Base-by-base conservation (phyloP, 2,888 invertebrate genomes). In the Mythimna ferrago region DNA sequence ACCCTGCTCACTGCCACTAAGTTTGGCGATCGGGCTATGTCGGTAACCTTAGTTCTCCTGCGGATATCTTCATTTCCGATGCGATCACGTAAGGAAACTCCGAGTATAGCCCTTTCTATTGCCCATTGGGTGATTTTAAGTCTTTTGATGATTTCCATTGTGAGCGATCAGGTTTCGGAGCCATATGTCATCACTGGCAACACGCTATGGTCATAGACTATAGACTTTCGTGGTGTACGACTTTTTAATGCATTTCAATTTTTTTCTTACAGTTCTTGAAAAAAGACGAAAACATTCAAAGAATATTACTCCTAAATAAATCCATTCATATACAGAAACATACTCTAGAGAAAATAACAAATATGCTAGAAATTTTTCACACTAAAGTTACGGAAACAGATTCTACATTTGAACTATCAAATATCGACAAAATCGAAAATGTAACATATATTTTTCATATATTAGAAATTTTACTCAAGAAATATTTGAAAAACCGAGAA, bases 301-400 rank as follows among this genome's bases (percentile, higher is more conserved):
- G 95, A 1, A 72, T 95, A 4, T 64, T 93, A 7, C 85, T 94
- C 0, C 71, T 95, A 0, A 95, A 92, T 81, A 90, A 90, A 85
- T 96, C 95, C 0, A 73, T 75, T 0, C 93, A 96, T 69, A 90
- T 95, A 75, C 89, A 93, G 80, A 91, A 91, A 78, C 94, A 90
- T 66, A 91, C 89, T 0, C 91, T 95, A 66, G 92, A 93, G 38
- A 93, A 93, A 90, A 91, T 95, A 5, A 88, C 89, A 1, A 57
- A 69, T 0, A 89, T 91, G 16, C 71, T 96, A 66, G 89, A 92
- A 79, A 73, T 78, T 0, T 78, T 91, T 1, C 82, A 90, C 5
- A 26, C 78, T 4, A 85, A 90, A 2, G 11, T 94, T 7, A 85
- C 86, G 0, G 80, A 77, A 0, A 73, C 83, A 16, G 88, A 91